Conservation (phyloP, 2,113 vertebrate species). For the Anthoscopus minutus region DNA sequence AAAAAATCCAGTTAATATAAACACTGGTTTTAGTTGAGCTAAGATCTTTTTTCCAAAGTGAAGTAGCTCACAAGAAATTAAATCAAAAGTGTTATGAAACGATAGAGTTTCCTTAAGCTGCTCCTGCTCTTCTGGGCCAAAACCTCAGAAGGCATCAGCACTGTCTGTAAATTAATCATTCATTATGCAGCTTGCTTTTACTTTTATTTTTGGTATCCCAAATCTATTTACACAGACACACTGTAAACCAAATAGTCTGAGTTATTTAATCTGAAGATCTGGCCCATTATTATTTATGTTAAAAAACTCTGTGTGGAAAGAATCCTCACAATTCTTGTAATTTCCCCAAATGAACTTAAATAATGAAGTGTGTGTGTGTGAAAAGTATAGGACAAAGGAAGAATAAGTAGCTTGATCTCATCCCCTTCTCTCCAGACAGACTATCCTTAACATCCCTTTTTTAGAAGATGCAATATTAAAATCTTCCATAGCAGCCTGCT, state of each 20-base stretch:
- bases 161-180: neutral
- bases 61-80: neutral
- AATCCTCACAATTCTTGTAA: neutral
- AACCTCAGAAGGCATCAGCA: neutral
- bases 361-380: neutral
- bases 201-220: neutral
- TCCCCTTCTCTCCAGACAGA: too few relatives aligned
- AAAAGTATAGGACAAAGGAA: neutral
- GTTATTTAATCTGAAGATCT: neutral
- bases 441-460: neutral
- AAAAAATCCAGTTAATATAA: neutral
- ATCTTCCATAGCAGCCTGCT: neutral
- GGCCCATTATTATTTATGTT: neutral
- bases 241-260: neutral
- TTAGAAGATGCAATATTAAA: neutral
- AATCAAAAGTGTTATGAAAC: neutral
- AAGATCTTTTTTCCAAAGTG: neutral
- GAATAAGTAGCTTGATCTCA: neutral
- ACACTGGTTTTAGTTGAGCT: neutral
- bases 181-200: neutral
- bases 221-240: neutral
- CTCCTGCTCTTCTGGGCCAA: neutral
- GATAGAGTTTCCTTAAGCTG: neutral
- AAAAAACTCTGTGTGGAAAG: neutral
- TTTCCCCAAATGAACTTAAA: neutral